These are phyloP conservation scores for Coelopa frigida DNA, from an alignment of 1,140 invertebrate genomes.

Conservation along the genomic window DNA sequence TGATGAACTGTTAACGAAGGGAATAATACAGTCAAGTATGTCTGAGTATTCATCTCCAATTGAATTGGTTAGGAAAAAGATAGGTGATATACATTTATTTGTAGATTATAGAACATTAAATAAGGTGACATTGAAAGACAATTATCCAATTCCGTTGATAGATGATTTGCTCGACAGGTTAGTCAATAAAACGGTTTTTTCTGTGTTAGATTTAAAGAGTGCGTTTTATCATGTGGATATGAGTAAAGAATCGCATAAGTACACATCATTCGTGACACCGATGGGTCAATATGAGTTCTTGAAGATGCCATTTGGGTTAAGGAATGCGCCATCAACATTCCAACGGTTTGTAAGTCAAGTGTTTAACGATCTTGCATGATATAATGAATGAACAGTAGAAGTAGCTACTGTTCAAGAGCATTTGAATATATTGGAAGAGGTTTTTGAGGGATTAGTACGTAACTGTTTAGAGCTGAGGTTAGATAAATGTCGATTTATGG, in stretches of 20 bases:
- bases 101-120: slow-evolving; percentile 18
- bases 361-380: slow-evolving; percentile 11
- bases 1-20: slow-evolving; percentile 18
- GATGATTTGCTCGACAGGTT: slow-evolving; percentile 12
- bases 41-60: slow-evolving; percentile 29
- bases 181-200: slow-evolving; percentile 14
- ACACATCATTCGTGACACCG: slow-evolving; percentile 21
- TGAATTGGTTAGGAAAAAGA: slow-evolving; percentile 22
- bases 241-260: slow-evolving; percentile 14
- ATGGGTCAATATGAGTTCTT: slow-evolving; percentile 20
- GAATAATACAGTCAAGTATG: slow-evolving; percentile 21
- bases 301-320: slow-evolving; percentile 30
- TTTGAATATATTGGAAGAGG: neutral
- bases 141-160: slow-evolving; percentile 18
- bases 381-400: slow-evolving; percentile 15
- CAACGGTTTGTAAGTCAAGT: slow-evolving; percentile 20
- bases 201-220: slow-evolving; percentile 13
- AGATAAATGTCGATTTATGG: slow-evolving; percentile 5
- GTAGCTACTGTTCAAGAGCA: slow-evolving; percentile 1
- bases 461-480: slow-evolving; percentile 7
- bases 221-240: slow-evolving; percentile 19
- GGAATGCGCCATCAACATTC: slow-evolving; percentile 19
- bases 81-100: slow-evolving; percentile 12
- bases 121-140: slow-evolving; percentile 14
- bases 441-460: neutral